Conservation (phyloP, 2,888 invertebrate genomes). For the Therioaphis trifolii region DNA sequence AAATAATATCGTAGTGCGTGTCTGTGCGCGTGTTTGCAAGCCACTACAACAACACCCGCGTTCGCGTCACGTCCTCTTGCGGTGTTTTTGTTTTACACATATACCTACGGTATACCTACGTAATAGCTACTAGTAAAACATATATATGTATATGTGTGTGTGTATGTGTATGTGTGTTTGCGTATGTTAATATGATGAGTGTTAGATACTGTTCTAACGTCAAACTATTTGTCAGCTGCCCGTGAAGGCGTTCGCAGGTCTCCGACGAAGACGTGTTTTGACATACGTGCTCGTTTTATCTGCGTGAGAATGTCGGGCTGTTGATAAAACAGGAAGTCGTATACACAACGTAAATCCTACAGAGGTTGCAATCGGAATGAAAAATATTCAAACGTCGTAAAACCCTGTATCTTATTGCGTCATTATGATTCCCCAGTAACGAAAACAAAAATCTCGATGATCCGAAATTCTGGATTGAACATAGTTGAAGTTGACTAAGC, state of each 20-base stretch:
- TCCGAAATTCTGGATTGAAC: no score
- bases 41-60: not conserved
- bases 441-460: no score
- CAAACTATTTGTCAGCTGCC: conserved; percentile 2
- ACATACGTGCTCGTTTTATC: not conserved
- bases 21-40: not conserved
- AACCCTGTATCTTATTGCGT: not conserved
- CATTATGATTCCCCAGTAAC: not conserved
- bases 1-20: not conserved
- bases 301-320: conserved; percentile 9
- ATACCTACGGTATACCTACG: no score
- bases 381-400: no score
- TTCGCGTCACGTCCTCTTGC: not conserved
- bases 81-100: no score
- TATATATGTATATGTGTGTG: not conserved
- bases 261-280: conserved; percentile 14
- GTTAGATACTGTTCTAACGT: no score
- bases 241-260: not conserved
- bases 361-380: not conserved
- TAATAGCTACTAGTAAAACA: not conserved
- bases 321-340: not conserved
- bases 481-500: no score
- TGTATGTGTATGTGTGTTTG: not conserved
- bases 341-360: not conserved
- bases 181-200: not conserved